Evolutionary conservation across 2,888 invertebrate species (phyloP).

Genomic region (Lasioglossum marginatum): DNA sequence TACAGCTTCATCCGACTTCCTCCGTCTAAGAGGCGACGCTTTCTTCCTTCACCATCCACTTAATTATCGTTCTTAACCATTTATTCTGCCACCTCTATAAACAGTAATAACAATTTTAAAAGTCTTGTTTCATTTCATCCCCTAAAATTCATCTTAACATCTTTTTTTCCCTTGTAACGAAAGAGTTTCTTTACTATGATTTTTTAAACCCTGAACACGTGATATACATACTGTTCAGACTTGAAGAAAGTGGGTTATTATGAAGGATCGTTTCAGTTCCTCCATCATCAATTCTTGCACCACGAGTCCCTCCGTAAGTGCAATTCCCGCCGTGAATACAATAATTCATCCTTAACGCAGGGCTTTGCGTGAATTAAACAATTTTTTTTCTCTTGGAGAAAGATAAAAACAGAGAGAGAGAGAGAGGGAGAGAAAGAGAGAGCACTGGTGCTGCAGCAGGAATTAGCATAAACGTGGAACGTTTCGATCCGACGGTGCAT

Average conservation of each 20-base stretch:
- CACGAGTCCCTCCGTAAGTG: neutral
- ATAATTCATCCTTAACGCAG: conserved; percentile 43
- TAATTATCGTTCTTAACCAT: too few species aligned
- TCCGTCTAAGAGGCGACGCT: conserved; percentile 10
- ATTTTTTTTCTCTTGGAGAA: conserved; percentile 27
- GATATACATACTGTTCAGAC: neutral
- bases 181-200: neutral
- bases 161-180: neutral
- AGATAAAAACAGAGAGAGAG: neutral
- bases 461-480: conserved; percentile 50
- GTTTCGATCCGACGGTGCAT: conserved; percentile 41
- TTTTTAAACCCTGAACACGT: neutral
- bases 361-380: conserved; percentile 41
- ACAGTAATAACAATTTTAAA: neutral
- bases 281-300: conserved; percentile 21
- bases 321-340: neutral
- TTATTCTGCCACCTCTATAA: neutral
- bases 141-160: neutral
- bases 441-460: neutral
- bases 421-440: neutral
- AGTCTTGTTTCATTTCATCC: neutral
- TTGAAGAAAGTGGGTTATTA: conserved; percentile 13
- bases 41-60: neutral
- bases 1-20: conserved; percentile 49
- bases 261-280: conserved; percentile 21